Evolutionary conservation across 2,113 vertebrate species (phyloP).

Genomic region (Pavo muticus): DNA sequence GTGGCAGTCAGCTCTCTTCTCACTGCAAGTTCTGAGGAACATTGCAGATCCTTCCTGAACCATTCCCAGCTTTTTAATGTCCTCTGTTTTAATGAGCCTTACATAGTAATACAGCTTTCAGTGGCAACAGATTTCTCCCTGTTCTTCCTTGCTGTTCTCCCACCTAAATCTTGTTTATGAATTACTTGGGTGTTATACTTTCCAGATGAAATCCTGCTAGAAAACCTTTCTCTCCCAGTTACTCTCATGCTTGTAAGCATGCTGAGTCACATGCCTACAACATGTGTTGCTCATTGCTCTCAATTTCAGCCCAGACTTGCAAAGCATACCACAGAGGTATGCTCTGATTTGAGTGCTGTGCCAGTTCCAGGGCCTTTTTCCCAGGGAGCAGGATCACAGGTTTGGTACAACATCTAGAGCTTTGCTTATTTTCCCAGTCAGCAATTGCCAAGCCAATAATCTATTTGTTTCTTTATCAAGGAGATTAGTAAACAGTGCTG

Average conservation of each 20-base stretch:
- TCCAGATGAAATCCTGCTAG: neutral
- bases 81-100: neutral
- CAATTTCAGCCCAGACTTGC: neutral
- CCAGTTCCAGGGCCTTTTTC: neutral
- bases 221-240: neutral
- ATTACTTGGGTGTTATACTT: neutral
- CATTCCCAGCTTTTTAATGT: neutral
- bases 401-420: neutral
- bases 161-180: neutral
- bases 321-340: neutral
- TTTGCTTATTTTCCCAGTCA: constrained; percentile 25
- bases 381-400: neutral
- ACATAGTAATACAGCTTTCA: neutral
- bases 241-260: neutral
- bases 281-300: neutral
- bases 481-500: neutral
- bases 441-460: neutral
- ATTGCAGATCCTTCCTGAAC: neutral
- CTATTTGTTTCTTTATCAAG: constrained; percentile 5
- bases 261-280: neutral
- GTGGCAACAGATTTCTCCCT: neutral
- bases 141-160: neutral
- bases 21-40: neutral
- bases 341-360: neutral
- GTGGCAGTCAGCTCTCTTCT: neutral